Evolutionary conservation across 2,888 invertebrate genomes (phyloP).

Genomic region (Chorisops tibialis): DNA sequence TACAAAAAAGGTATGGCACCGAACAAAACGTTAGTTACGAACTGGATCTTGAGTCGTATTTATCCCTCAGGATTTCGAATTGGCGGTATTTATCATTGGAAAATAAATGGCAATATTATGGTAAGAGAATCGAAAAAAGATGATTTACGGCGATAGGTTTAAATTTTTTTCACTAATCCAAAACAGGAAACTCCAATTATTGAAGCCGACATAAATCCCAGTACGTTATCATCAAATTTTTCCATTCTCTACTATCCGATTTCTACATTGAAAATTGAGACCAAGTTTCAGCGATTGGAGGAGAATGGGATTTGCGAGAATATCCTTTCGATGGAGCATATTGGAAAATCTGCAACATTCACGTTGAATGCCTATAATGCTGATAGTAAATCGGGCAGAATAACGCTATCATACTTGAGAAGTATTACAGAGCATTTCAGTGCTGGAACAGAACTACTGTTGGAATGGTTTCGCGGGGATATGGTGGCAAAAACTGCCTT

Average conservation of each 20-base stretch:
- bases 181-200: slow-evolving; percentile 47
- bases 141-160: not conserved
- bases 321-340: slow-evolving; percentile 42
- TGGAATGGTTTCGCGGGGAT: slow-evolving; percentile 45
- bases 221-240: slow-evolving; percentile 47
- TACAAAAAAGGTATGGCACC: slow-evolving; percentile 43
- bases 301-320: slow-evolving; percentile 36
- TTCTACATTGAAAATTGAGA: slow-evolving; percentile 37
- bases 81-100: slow-evolving; percentile 46
- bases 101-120: slow-evolving; percentile 42
- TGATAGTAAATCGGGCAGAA: slow-evolving; percentile 41
- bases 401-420: slow-evolving; percentile 46
- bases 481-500: slow-evolving; percentile 42
- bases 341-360: slow-evolving; percentile 42
- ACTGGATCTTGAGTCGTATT: slow-evolving; percentile 47
- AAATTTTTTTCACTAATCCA: not conserved
- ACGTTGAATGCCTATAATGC: slow-evolving; percentile 45
- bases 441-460: slow-evolving; percentile 45
- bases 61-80: slow-evolving; percentile 48
- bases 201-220: slow-evolving; percentile 48
- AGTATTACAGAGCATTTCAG: slow-evolving; percentile 45
- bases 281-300: slow-evolving; percentile 41
- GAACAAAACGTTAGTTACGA: slow-evolving; percentile 43
- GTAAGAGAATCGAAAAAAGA: too few relatives aligned
- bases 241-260: slow-evolving; percentile 45